Percentiles rank a stretch among this genome's conserved stretches.
phyloP scores from a whole-genome alignment of 30 jellyfish, hydroid and myxozoan genomes.

The Cassiopea xamachana region DNA sequence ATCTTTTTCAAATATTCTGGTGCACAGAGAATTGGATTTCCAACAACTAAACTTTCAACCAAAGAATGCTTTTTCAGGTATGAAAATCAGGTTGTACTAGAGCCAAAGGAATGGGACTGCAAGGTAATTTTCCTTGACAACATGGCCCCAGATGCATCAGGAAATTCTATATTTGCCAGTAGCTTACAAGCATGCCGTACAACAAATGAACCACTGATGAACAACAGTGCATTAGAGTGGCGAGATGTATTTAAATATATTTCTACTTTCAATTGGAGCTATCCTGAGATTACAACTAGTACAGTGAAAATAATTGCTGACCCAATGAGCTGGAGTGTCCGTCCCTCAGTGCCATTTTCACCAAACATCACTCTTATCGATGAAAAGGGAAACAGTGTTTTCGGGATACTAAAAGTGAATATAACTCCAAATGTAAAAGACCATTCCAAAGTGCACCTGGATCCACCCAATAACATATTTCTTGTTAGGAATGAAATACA shows the following conservation, averaged over 20 bases:
- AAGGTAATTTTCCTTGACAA: conserved; percentile 65
- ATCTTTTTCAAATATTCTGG: conserved; percentile 65
- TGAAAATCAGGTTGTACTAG: conserved; percentile 33
- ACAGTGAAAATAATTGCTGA: conserved; percentile 48
- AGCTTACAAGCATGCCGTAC: conserved; percentile 77
- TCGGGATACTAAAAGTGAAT: conserved; percentile 57
- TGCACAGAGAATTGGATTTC: conserved; percentile 77
- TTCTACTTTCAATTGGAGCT: conserved; percentile 31
- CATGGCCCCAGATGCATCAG: conserved; percentile 86
- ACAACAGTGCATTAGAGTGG: conserved; percentile 74
- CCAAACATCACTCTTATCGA: conserved; percentile 66
- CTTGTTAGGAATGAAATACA: conserved; percentile 65
- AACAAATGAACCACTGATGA: conserved; percentile 58
- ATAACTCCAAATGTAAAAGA: conserved; percentile 16
- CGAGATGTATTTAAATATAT: conserved; percentile 29
- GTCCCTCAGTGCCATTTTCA: conserved; percentile 77
- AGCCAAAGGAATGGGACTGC: conserved; percentile 71
- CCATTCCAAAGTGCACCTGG: conserved; percentile 48
- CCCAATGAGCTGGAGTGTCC: conserved; percentile 59
- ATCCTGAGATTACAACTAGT: conserved; percentile 79
- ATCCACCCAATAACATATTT: conserved; percentile 70
- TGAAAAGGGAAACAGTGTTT: conserved; percentile 80
- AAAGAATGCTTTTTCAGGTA: conserved; percentile 71
- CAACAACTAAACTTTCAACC: conserved; percentile 65
- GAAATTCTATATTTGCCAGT: conserved; percentile 79